Evolutionary conservation across 2,888 invertebrate species (phyloP).

Genomic region (Leptopilina drosophilae): DNA sequence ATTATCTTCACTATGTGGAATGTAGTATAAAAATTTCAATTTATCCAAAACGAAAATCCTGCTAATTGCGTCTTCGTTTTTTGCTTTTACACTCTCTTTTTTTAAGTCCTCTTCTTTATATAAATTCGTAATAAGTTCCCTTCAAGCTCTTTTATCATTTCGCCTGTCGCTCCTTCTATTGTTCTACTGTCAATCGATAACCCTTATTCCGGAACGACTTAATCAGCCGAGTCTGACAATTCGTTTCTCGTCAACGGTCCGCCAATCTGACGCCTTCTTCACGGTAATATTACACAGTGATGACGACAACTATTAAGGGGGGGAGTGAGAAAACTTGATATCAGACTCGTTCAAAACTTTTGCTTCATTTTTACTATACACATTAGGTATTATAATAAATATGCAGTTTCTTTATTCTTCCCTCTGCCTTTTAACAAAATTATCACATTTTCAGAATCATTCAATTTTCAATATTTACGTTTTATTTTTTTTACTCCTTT

Average conservation of each 20-base stretch:
- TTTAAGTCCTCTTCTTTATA: too few species aligned
- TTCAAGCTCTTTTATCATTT: conserved; percentile 37
- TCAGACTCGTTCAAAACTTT: neutral
- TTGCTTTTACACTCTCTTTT: conserved; percentile 1
- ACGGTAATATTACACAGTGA: conserved; percentile 15
- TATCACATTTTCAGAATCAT: neutral
- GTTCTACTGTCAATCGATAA: conserved; percentile 40
- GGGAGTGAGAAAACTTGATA: conserved; percentile 32
- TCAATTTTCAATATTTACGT: neutral
- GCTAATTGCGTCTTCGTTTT: conserved; percentile 29
- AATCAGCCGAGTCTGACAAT: conserved; percentile 34
- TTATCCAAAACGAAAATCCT: neutral
- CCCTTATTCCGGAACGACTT: conserved; percentile 24
- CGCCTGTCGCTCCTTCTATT: conserved; percentile 29
- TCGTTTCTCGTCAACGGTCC: conserved; percentile 34
- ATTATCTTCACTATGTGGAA: neutral
- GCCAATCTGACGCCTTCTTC: conserved; percentile 38
- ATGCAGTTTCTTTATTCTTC: neutral
- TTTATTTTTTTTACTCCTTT: too few species aligned
- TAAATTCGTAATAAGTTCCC: conserved; percentile 23
- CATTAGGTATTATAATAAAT: too few species aligned
- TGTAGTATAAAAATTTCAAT: neutral
- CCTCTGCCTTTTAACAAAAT: conserved; percentile 4
- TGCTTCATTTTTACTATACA: neutral
- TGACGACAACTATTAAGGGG: neutral